phyloP scores from a whole-genome alignment of 2,113 vertebrate species.

The Suncus etruscus region DNA sequence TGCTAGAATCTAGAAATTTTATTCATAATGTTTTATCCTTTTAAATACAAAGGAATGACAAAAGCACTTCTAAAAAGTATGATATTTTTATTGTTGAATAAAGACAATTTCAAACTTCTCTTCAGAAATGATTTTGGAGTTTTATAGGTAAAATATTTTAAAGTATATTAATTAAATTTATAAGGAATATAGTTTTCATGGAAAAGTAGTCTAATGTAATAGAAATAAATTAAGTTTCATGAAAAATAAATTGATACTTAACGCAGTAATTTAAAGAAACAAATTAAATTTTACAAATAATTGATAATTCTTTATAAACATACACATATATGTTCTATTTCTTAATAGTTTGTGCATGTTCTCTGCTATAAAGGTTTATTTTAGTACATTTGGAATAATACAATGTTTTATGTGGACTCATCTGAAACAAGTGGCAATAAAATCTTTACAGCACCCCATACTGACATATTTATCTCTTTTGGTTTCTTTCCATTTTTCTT shows the following conservation, averaged over 20 bases:
- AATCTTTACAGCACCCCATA: constrained; percentile 50
- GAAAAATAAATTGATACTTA: not conserved
- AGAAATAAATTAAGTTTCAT: constrained; percentile 63
- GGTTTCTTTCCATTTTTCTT: constrained; percentile 53
- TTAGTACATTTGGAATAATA: constrained; percentile 40
- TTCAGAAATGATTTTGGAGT: not conserved
- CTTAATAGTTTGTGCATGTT: not conserved
- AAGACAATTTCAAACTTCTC: not conserved
- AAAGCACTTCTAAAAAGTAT: no score
- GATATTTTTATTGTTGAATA: not conserved
- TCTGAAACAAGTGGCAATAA: constrained; percentile 70
- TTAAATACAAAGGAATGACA: no score
- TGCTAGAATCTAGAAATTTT: constrained; percentile 76
- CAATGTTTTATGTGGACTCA: constrained; percentile 55
- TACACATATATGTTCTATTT: not conserved
- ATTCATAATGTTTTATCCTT: not conserved
- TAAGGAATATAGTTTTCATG: no score
- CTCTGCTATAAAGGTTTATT: constrained; percentile 60
- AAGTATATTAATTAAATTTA: no score
- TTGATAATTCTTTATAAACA: no score
- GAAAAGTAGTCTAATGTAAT: constrained; percentile 46
- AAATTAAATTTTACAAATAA: no score
- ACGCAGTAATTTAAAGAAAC: no score
- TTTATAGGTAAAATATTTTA: not conserved
- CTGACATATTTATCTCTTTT: constrained; percentile 55